Evolutionary conservation across 2,113 vertebrate species (phyloP).

Genomic region (Eurystomus gularis): DNA sequence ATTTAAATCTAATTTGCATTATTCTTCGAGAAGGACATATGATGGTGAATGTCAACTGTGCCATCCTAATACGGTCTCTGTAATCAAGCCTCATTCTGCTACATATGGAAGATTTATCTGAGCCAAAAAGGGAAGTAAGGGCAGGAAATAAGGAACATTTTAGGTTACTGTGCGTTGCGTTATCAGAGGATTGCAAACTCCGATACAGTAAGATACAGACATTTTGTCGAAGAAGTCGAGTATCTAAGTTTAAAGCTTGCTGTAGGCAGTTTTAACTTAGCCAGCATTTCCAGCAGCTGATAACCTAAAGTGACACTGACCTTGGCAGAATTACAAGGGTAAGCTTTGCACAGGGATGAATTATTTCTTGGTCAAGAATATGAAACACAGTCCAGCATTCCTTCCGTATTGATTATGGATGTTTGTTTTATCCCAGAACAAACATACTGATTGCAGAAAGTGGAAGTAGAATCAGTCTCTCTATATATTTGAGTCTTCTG

Average conservation of each 20-base stretch:
- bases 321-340: slow-evolving; percentile 32
- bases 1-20: background rate
- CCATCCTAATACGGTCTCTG: background rate
- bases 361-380: background rate
- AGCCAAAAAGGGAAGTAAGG: background rate
- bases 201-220: background rate
- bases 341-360: background rate
- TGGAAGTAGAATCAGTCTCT: background rate
- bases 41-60: background rate
- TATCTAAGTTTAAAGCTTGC: slow-evolving; percentile 28
- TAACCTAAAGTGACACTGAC: slow-evolving; percentile 26
- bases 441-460: background rate
- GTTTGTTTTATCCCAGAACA: slow-evolving; percentile 11
- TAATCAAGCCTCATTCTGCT: background rate
- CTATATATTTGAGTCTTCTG: background rate
- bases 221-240: slow-evolving; percentile 6
- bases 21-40: background rate
- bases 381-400: background rate
- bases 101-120: background rate
- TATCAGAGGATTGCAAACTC: background rate
- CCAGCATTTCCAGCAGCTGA: slow-evolving; percentile 2
- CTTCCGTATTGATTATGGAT: slow-evolving; percentile 1
- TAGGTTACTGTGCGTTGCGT: background rate
- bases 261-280: background rate
- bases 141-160: background rate